A percentile compares a stretch with the other conserved stretches of the same genome.
Conservation (phyloP, 2,797 vertebrate species). For the Leuciscus waleckii region DNA sequence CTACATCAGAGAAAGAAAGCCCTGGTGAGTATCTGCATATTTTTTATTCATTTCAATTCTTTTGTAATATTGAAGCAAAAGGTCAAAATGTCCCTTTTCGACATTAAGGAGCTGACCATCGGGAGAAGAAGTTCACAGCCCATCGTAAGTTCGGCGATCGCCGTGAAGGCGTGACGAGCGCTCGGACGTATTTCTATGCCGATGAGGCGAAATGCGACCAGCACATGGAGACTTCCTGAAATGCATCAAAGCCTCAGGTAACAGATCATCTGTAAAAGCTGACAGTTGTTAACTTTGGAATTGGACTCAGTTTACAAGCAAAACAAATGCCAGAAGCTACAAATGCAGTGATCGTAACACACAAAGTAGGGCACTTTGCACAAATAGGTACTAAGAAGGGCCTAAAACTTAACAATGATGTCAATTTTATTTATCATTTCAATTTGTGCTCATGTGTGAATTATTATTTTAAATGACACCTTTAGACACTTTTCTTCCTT, state of each 20-base stretch:
- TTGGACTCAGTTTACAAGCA: background rate
- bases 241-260: conserved; percentile 89
- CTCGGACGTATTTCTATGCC: conserved; percentile 79
- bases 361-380: background rate
- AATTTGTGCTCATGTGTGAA: background rate
- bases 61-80: conserved; percentile 43
- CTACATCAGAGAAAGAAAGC: conserved; percentile 76
- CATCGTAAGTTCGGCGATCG: conserved; percentile 75
- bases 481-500: background rate
- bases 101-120: conserved; percentile 69
- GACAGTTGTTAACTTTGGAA: conserved; percentile 15
- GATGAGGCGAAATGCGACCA: conserved; percentile 91
- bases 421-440: background rate
- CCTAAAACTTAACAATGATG: background rate
- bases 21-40: conserved; percentile 78
- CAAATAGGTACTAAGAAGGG: background rate
- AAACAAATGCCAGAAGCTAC: background rate
- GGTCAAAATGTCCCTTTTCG: conserved; percentile 56
- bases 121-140: conserved; percentile 76
- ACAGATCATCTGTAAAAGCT: background rate
- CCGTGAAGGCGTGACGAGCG: conserved; percentile 68
- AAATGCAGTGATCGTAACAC: background rate
- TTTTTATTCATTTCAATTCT: background rate
- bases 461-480: background rate
- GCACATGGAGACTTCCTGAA: conserved; percentile 88